Percentiles rank a stretch among this genome's conserved stretches.
Conservation (phyloP, 2,888 invertebrate species). For the Dasypogon diadema region DNA sequence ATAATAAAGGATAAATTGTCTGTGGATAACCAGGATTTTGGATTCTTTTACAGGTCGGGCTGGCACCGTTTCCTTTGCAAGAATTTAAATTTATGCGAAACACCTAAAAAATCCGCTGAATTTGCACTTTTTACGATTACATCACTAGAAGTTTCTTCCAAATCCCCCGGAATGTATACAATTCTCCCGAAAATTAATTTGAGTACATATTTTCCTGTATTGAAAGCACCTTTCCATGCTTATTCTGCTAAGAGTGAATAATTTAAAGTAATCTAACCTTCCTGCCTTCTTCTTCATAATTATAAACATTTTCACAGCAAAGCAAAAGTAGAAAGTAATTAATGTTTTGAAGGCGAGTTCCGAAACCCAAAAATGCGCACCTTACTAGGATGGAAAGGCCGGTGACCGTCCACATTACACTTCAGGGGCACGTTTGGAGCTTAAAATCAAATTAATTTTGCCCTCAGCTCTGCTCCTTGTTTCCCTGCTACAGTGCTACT, state of each 20-base stretch:
- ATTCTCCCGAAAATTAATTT: no score
- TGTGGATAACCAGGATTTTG: not conserved
- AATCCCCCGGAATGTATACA: no score
- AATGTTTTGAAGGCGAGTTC: no score
- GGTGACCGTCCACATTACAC: not conserved
- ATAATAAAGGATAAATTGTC: not conserved
- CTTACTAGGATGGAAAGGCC: not conserved
- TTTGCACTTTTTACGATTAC: not conserved
- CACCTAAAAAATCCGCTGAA: not conserved
- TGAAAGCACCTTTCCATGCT: no score
- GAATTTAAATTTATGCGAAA: not conserved
- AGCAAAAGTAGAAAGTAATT: no score
- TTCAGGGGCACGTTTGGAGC: conserved; percentile 2
- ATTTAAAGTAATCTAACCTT: no score
- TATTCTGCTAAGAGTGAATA: no score
- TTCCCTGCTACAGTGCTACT: not conserved
- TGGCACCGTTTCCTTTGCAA: not conserved
- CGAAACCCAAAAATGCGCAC: not conserved
- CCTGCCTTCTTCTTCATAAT: no score
- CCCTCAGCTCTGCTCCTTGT: not conserved
- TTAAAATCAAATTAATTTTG: conserved; percentile 8
- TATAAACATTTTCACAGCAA: no score
- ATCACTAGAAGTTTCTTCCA: no score
- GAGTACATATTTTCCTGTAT: no score
- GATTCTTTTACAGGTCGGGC: not conserved